Conservation (phyloP, 2,113 vertebrate species). For the Brachionichthys hirsutus region DNA sequence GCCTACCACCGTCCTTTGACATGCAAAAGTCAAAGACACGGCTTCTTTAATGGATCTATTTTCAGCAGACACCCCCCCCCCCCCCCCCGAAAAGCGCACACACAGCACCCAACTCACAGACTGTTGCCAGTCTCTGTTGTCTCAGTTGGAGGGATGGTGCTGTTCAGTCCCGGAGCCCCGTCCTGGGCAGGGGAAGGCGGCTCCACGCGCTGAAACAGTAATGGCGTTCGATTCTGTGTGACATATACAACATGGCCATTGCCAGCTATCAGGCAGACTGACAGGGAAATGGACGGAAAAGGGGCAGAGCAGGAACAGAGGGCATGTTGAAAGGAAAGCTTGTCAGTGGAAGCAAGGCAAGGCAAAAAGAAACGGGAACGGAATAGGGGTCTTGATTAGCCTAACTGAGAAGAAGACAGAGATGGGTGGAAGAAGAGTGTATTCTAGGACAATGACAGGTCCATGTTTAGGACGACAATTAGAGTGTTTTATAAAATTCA, state of each 20-base stretch:
- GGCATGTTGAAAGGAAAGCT: constrained; percentile 9
- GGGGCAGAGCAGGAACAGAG: constrained; percentile 64
- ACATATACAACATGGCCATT: constrained; percentile 81
- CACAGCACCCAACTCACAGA: constrained; percentile 79
- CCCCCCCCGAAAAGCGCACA: neutral
- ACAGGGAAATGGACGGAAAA: constrained; percentile 72
- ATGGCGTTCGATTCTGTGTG: constrained; percentile 92
- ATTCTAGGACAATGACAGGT: constrained; percentile 14
- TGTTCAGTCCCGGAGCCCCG: constrained; percentile 80
- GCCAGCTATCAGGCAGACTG: constrained; percentile 82
- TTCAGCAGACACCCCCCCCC: neutral
- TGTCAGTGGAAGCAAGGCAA: constrained; percentile 24
- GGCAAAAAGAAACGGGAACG: constrained; percentile 29
- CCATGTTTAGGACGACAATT: neutral
- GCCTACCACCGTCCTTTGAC: constrained; percentile 76
- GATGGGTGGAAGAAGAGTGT: constrained; percentile 1
- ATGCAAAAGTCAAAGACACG: constrained; percentile 1
- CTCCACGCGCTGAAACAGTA: constrained; percentile 98
- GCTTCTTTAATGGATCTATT: neutral
- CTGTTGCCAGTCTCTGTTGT: constrained; percentile 71
- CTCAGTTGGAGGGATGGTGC: constrained; percentile 81
- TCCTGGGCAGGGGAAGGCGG: constrained; percentile 88
- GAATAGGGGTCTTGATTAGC: constrained; percentile 2
- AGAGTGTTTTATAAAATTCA: neutral
- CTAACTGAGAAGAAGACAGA: constrained; percentile 13